These are phyloP conservation scores for Chrysodeixis includens DNA, from an alignment of 2,888 invertebrate genomes.

Conservation along the genomic window DNA sequence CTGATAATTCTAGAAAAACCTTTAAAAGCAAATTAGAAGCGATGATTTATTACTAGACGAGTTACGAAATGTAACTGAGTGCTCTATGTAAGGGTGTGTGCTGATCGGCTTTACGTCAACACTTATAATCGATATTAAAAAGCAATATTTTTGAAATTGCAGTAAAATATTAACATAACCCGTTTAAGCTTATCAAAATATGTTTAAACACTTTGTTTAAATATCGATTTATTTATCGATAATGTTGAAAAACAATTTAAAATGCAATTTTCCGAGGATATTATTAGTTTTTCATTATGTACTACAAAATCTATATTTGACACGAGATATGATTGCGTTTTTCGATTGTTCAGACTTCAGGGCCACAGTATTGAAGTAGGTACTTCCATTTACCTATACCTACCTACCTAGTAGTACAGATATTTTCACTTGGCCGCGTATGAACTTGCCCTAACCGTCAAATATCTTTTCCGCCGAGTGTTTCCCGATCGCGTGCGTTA, in stretches of 20 bases:
- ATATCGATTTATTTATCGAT: no score
- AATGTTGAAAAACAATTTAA: no score
- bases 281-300: no score
- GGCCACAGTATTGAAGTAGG: no score
- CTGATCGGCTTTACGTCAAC: conserved; percentile 15
- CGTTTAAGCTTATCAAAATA: no score
- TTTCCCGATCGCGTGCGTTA: conserved; percentile 86
- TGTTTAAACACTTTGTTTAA: no score
- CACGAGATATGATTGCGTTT: no score
- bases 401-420: neutral
- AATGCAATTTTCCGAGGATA: no score
- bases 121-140: neutral
- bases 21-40: conserved; percentile 89
- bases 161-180: neutral
- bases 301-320: no score
- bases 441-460: conserved; percentile 61
- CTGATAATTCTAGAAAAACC: conserved; percentile 86
- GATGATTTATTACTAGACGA: conserved; percentile 84
- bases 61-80: conserved; percentile 80
- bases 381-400: no score
- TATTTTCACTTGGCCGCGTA: neutral
- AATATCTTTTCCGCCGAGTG: conserved; percentile 79
- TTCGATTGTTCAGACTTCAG: no score
- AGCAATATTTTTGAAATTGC: neutral
- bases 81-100: conserved; percentile 61